phyloP scores from a whole-genome alignment of 2,888 invertebrate species.

The Carterocephalus palaemon region DNA sequence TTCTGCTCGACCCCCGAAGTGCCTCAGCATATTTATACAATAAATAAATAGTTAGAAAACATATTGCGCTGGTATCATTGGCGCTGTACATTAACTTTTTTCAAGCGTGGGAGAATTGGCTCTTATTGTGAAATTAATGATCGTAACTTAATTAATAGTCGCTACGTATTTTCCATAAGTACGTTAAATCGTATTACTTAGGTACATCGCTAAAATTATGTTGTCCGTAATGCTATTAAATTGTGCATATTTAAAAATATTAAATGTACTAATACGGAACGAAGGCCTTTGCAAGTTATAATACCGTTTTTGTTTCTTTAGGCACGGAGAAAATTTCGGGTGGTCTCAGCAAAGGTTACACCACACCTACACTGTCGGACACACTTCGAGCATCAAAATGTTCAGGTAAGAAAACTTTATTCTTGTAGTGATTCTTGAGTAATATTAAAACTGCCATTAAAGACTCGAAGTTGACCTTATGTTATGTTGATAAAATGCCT shows the following conservation, averaged over 20 bases:
- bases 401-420: slow-evolving; percentile 58
- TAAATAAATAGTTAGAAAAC: slow-evolving; percentile 68
- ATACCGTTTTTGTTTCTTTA: slow-evolving; percentile 30
- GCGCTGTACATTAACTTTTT: slow-evolving; percentile 56
- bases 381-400: slow-evolving; percentile 70
- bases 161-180: too few relatives aligned
- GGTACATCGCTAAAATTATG: too few relatives aligned
- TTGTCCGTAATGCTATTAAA: too few relatives aligned
- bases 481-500: too few relatives aligned
- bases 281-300: too few relatives aligned
- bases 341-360: slow-evolving; percentile 66
- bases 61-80: slow-evolving; percentile 59
- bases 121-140: slow-evolving; percentile 30
- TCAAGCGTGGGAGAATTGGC: slow-evolving; percentile 56
- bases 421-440: background rate
- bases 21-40: slow-evolving; percentile 60
- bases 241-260: too few relatives aligned
- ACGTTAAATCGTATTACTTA: too few relatives aligned
- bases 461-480: too few relatives aligned
- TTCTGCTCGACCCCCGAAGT: slow-evolving; percentile 60
- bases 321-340: slow-evolving; percentile 67
- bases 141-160: slow-evolving; percentile 5
- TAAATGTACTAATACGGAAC: too few relatives aligned
- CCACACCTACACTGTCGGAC: slow-evolving; percentile 63
- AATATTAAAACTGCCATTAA: too few relatives aligned